These are phyloP conservation scores for Ancistrus triradiatus DNA, from an alignment of 2,113 vertebrate genomes.

Conservation along the genomic window DNA sequence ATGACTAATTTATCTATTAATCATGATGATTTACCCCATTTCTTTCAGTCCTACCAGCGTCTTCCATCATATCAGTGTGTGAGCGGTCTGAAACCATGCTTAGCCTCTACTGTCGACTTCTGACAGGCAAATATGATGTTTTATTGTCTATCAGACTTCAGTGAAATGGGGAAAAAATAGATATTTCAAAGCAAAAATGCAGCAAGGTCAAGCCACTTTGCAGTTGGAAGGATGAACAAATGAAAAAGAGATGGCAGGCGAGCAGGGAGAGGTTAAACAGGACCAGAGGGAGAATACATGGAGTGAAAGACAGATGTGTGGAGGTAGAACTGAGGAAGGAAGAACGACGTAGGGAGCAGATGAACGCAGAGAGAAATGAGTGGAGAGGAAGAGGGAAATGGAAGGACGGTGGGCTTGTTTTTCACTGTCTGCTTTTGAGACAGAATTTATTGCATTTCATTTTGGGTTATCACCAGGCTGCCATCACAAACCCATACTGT, in stretches of 20 bases:
- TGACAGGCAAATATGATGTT: slow-evolving; percentile 17
- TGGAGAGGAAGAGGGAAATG: slow-evolving; percentile 40
- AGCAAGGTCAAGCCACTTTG: not conserved
- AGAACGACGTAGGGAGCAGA: slow-evolving; percentile 48
- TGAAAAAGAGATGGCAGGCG: slow-evolving; percentile 12
- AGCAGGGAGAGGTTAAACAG: slow-evolving; percentile 53
- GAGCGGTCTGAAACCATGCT: not conserved
- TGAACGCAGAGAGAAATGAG: slow-evolving; percentile 42
- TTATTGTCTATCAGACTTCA: slow-evolving; percentile 22
- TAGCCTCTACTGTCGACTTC: not conserved
- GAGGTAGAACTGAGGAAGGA: slow-evolving; percentile 45
- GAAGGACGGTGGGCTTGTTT: slow-evolving; percentile 45
- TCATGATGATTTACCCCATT: not conserved
- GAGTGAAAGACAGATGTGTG: slow-evolving; percentile 55
- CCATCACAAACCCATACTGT: not conserved
- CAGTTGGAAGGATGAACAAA: not conserved
- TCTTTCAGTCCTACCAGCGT: not conserved
- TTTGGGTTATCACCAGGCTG: slow-evolving; percentile 24
- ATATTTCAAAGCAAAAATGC: not conserved
- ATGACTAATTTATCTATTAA: slow-evolving; percentile 9
- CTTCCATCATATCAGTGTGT: not conserved
- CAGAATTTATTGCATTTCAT: slow-evolving; percentile 45
- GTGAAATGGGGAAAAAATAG: slow-evolving; percentile 23
- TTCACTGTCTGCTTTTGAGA: slow-evolving; percentile 40
- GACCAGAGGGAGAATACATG: slow-evolving; percentile 45